Conservation (phyloP, 2,888 invertebrate species). For the Maniola hyperantus region DNA sequence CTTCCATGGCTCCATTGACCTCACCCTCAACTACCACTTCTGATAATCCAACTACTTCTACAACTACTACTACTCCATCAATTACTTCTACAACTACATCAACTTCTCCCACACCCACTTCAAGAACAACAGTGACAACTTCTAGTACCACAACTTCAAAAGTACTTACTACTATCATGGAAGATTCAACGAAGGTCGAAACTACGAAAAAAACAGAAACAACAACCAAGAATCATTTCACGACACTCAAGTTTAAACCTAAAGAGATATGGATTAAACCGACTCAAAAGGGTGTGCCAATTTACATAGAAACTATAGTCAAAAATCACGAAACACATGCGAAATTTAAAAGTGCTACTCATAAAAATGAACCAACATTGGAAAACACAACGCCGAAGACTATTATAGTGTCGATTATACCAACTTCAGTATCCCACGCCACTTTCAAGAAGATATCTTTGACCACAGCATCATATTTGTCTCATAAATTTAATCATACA, state of each 20-base stretch:
- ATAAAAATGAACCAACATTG: slow-evolving; percentile 55
- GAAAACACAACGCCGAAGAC: slow-evolving; percentile 72
- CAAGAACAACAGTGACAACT: slow-evolving; percentile 10
- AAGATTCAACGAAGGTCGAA: slow-evolving; percentile 45
- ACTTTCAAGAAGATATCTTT: slow-evolving; percentile 73
- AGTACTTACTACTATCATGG: slow-evolving; percentile 35
- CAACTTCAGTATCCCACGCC: slow-evolving; percentile 73
- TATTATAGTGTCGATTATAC: slow-evolving; percentile 77
- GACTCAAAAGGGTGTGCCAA: slow-evolving; percentile 76
- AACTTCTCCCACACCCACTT: slow-evolving; percentile 1
- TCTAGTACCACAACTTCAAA: slow-evolving; percentile 16
- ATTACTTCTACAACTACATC: slow-evolving; percentile 25
- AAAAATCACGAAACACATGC: slow-evolving; percentile 54
- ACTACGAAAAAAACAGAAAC: slow-evolving; percentile 58
- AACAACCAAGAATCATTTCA: slow-evolving; percentile 54
- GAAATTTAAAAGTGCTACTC: slow-evolving; percentile 54
- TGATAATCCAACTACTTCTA: slow-evolving; percentile 32
- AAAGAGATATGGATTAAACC: slow-evolving; percentile 79
- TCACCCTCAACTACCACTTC: slow-evolving; percentile 30
- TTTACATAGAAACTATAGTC: slow-evolving; percentile 58
- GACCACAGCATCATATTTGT: slow-evolving; percentile 59
- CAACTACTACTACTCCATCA: slow-evolving; percentile 37
- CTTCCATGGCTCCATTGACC: slow-evolving; percentile 22
- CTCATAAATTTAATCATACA: slow-evolving; percentile 51
- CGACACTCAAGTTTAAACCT: slow-evolving; percentile 70